Evolutionary conservation across 1,140 invertebrate species (phyloP).

Genomic region (Helicoverpa armigera): DNA sequence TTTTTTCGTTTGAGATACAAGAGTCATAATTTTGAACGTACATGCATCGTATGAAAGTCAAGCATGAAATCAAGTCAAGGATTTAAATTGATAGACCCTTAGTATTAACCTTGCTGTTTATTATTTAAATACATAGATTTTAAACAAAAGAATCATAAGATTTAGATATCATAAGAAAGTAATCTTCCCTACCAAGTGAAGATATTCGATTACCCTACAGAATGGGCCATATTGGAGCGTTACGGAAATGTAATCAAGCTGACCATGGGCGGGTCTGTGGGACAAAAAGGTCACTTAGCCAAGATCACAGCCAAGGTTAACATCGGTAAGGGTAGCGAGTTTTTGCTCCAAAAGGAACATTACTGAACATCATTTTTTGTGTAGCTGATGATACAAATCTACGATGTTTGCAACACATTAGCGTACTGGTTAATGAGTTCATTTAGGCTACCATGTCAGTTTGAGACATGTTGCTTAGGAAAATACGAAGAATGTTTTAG

Average conservation of each 20-base stretch:
- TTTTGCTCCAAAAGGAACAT: conserved; percentile 20
- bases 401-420: background rate
- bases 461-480: no score
- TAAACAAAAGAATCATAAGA: background rate
- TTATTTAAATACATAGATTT: no score
- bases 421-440: no score
- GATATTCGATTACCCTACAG: conserved; percentile 22
- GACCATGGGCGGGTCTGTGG: background rate
- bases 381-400: background rate
- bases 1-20: no score
- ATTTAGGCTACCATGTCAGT: no score
- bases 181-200: background rate
- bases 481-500: no score
- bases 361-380: conserved; percentile 11
- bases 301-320: conserved; percentile 8
- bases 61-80: no score
- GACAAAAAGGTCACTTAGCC: conserved; percentile 36
- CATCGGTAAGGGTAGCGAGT: background rate
- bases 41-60: no score
- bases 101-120: no score
- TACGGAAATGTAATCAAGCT: conserved; percentile 35
- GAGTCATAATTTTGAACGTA: no score
- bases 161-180: background rate
- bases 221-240: conserved; percentile 7
- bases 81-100: no score